phyloP scores from a whole-genome alignment of 2,113 vertebrate genomes.

The Pimephales promelas region DNA sequence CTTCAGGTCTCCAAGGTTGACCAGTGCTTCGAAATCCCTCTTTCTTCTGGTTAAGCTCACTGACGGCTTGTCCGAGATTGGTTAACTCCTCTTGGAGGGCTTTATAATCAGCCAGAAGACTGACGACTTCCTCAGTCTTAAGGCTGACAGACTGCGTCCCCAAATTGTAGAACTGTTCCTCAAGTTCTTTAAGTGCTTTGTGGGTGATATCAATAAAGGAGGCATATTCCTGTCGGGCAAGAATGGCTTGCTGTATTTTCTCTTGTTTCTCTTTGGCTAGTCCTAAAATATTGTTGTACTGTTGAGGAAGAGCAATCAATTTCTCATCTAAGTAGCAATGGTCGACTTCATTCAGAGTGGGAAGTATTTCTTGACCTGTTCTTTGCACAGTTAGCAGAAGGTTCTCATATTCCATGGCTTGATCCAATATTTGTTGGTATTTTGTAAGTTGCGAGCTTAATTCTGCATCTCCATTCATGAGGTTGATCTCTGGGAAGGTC shows the following conservation, averaged over 20 bases:
- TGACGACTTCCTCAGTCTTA: slow-evolving; percentile 79
- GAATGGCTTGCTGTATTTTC: slow-evolving; percentile 87
- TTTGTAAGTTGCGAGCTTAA: slow-evolving; percentile 82
- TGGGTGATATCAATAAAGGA: slow-evolving; percentile 87
- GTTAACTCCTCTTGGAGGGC: slow-evolving; percentile 78
- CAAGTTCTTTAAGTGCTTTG: slow-evolving; percentile 87
- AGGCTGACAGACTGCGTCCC: slow-evolving; percentile 77
- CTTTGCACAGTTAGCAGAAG: slow-evolving; percentile 89
- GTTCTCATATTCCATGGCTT: slow-evolving; percentile 92
- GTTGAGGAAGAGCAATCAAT: slow-evolving; percentile 88
- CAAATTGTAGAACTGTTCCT: slow-evolving; percentile 85
- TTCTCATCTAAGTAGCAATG: slow-evolving; percentile 92
- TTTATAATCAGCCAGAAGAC: slow-evolving; percentile 79
- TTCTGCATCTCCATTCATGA: slow-evolving; percentile 82
- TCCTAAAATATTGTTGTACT: slow-evolving; percentile 83
- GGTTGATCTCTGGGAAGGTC: slow-evolving; percentile 92
- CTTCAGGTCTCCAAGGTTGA: slow-evolving; percentile 86
- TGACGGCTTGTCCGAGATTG: slow-evolving; percentile 81
- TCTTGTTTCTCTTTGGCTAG: slow-evolving; percentile 92
- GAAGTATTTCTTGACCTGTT: slow-evolving; percentile 90
- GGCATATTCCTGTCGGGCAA: slow-evolving; percentile 85
- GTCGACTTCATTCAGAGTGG: slow-evolving; percentile 90
- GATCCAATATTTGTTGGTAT: slow-evolving; percentile 88
- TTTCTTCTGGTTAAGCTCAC: slow-evolving; percentile 90
- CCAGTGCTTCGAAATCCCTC: slow-evolving; percentile 90